Evolutionary conservation across 2,113 vertebrate species (phyloP), one percentile per base, ranked within the genome.

Genomic region (Archilochus colubris): DNA sequence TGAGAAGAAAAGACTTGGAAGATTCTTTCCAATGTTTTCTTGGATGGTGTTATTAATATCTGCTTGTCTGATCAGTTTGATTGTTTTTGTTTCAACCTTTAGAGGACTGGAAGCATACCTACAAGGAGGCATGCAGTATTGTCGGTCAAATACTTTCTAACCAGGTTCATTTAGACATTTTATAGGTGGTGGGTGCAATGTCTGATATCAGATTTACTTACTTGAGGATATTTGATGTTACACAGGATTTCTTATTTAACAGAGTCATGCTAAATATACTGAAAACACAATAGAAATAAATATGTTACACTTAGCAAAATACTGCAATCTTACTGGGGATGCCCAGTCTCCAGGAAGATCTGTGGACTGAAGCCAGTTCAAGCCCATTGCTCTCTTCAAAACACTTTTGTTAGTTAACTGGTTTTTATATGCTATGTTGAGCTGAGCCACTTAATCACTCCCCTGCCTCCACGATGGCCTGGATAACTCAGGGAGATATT

Each of bases 131-230:
- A 61, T 64, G 46, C 5, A 30, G 8, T 68, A 12, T 58, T 54
- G 14, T 48, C n/a, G 69, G 17, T 31, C 20, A 10, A 63, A 7
- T 44, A 63, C 4, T 24, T 8, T 59, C 18, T 51, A 48, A 36
- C 4, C 4, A 38, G 3, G 1, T 68, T 73, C 21, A 76, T 81
- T 81, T 18, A 81, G 30, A 23, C 62, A 66, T 80, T 63, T 10
- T 15, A 27, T 54, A 33, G 0, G 0, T 25, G 27, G 12, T 53
- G 3, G 22, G 5, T 12, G 3, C 31, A 58, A 38, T 6, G 5
- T 59, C 62, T 40, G 62, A 12, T 59, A 73, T 58, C 3, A 86
- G 10, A 67, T 50, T 62, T 54, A 72, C 12, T 86, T 80, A 18
- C 46, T 14, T 51, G 50, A 72, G 84, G 54, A 46, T 48, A 48